These are phyloP conservation scores for Melanotaenia nigrans DNA, from an alignment of 2,797 vertebrate species.

Conservation along the genomic window DNA sequence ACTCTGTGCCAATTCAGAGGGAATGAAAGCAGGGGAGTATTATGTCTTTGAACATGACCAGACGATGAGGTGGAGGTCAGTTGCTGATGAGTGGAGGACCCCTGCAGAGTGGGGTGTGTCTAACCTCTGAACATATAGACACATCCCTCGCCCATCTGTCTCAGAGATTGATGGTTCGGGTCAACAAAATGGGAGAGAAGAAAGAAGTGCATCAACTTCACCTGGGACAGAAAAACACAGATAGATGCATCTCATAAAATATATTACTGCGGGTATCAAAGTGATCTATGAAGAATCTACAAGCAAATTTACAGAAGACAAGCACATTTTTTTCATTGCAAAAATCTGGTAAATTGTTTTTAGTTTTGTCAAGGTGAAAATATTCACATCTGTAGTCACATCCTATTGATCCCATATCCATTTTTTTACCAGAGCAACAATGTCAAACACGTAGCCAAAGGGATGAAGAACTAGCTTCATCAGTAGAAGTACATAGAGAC, in stretches of 20 bases:
- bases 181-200: conserved; percentile 45
- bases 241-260: conserved; percentile 19
- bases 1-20: conserved; percentile 30
- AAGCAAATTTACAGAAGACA: not conserved
- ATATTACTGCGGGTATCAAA: conserved; percentile 11
- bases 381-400: not conserved
- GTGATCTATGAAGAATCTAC: not conserved
- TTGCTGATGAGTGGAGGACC: conserved; percentile 72
- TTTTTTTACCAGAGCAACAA: not conserved
- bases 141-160: conserved; percentile 75
- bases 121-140: conserved; percentile 72
- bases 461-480: not conserved
- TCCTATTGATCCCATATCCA: not conserved
- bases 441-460: not conserved
- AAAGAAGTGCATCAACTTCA: conserved; percentile 51
- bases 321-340: not conserved
- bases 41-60: conserved; percentile 75
- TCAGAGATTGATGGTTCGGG: conserved; percentile 52
- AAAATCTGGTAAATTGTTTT: not conserved
- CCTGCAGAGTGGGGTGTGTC: conserved; percentile 75
- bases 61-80: conserved; percentile 76
- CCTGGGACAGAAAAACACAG: conserved; percentile 52
- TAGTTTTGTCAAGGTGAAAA: not conserved
- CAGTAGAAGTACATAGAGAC: not conserved
- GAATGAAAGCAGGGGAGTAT: conserved; percentile 37